phyloP scores from a whole-genome alignment of 2,888 invertebrate genomes.

The Dasypogon diadema region DNA sequence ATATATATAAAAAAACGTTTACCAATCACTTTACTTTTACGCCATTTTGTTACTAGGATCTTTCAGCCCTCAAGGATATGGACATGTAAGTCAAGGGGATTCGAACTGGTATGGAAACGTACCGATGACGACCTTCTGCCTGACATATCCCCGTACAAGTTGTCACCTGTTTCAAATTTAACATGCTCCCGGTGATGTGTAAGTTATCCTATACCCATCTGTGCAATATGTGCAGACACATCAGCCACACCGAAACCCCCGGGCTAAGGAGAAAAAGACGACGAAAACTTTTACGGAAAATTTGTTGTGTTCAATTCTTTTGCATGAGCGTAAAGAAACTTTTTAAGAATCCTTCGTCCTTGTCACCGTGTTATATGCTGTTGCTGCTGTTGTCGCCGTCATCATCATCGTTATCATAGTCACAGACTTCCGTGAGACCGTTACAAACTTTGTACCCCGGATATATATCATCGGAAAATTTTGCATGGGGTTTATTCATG shows the following conservation, averaged over 20 bases:
- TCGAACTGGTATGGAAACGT: too few species aligned
- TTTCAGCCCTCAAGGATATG: too few species aligned
- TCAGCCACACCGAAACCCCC: not conserved
- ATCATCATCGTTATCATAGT: constrained; percentile 7
- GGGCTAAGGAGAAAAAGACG: not conserved
- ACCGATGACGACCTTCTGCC: too few species aligned
- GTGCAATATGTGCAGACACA: not conserved
- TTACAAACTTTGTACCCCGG: not conserved
- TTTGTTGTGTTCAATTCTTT: constrained; percentile 11
- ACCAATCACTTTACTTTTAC: too few species aligned
- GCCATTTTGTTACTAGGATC: too few species aligned
- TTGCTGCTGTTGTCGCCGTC: not conserved
- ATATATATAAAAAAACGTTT: too few species aligned
- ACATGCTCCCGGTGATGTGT: not conserved
- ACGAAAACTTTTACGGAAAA: not conserved
- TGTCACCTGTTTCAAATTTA: not conserved
- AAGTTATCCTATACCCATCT: not conserved
- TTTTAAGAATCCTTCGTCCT: constrained; percentile 7
- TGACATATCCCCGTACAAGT: too few species aligned
- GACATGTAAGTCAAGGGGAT: too few species aligned
- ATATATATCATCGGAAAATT: constrained; percentile 28
- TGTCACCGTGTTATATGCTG: not conserved
- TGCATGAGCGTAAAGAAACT: constrained; percentile 5
- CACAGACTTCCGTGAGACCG: not conserved
- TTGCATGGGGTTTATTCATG: constrained; percentile 34